phyloP scores from a whole-genome alignment of 2,113 vertebrate species.

The Coturnix japonica region DNA sequence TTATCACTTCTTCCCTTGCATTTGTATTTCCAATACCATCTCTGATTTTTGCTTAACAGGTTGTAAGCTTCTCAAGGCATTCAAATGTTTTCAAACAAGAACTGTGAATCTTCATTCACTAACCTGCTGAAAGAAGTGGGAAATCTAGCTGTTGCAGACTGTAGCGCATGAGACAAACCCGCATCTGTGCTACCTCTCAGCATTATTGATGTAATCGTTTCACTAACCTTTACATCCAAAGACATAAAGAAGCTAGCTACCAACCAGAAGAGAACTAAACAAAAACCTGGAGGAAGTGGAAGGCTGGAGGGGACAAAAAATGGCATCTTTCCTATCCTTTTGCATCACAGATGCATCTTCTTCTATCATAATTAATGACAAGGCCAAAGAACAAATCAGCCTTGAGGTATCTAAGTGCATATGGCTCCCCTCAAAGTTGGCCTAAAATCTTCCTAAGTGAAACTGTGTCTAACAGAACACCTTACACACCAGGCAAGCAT shows the following conservation, averaged over 20 bases:
- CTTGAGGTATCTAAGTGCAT: conserved; percentile 24
- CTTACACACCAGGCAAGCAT: conserved; percentile 17
- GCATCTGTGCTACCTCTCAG: conserved; percentile 13
- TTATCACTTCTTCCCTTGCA: background rate
- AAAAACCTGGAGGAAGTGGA: conserved; percentile 16
- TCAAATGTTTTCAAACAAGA: background rate
- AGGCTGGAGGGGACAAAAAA: background rate
- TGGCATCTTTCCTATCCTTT: background rate
- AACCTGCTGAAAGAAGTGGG: background rate
- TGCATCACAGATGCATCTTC: background rate
- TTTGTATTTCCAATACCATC: background rate
- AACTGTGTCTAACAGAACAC: background rate
- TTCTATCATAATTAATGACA: background rate
- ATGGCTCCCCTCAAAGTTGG: conserved; percentile 36
- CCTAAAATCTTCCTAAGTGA: background rate
- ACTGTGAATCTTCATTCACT: background rate
- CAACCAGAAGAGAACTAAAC: conserved; percentile 24
- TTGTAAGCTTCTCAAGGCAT: background rate
- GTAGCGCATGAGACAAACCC: conserved; percentile 15
- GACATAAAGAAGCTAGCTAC: conserved; percentile 41
- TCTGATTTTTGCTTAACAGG: conserved; percentile 2
- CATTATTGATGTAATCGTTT: background rate
- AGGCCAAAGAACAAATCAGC: conserved; percentile 54
- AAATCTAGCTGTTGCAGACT: conserved; percentile 36
- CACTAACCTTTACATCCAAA: background rate